Conservation (phyloP, 2,888 invertebrate species). For the Phlogophora meticulosa region DNA sequence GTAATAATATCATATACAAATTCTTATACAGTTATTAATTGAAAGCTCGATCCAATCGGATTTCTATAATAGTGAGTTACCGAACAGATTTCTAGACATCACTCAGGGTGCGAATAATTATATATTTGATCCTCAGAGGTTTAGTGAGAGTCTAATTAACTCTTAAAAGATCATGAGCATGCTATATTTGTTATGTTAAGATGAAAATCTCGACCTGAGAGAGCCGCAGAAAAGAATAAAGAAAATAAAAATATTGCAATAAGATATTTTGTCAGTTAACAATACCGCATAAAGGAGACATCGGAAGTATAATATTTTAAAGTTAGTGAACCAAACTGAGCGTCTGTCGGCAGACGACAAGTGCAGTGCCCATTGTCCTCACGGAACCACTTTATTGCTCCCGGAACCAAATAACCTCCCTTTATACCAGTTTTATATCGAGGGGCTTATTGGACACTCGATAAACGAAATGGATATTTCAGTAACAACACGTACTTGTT, state of each 20-base stretch:
- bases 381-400: conserved; percentile 85
- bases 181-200: conserved; percentile 1
- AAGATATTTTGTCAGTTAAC: conserved; percentile 39
- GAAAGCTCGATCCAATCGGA: conserved; percentile 2
- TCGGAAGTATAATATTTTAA: conserved; percentile 59
- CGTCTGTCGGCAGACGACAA: conserved; percentile 67
- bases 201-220: neutral
- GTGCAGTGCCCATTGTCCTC: conserved; percentile 86
- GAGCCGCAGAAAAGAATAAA: neutral
- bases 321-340: conserved; percentile 62
- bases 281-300: conserved; percentile 41
- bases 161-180: conserved; percentile 2
- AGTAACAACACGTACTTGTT: conserved; percentile 51
- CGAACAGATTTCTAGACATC: conserved; percentile 28
- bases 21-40: neutral
- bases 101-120: conserved; percentile 24
- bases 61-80: conserved; percentile 7
- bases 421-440: conserved; percentile 86
- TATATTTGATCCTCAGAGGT: conserved; percentile 25
- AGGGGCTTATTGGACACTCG: conserved; percentile 76
- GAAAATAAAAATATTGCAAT: conserved; percentile 24
- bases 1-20: conserved; percentile 8
- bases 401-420: conserved; percentile 87
- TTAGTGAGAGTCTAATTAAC: conserved; percentile 34
- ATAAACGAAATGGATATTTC: conserved; percentile 67